Evolutionary conservation across 2,797 vertebrate genomes (phyloP).

Genomic region (Hyperoplus lanceolatus): DNA sequence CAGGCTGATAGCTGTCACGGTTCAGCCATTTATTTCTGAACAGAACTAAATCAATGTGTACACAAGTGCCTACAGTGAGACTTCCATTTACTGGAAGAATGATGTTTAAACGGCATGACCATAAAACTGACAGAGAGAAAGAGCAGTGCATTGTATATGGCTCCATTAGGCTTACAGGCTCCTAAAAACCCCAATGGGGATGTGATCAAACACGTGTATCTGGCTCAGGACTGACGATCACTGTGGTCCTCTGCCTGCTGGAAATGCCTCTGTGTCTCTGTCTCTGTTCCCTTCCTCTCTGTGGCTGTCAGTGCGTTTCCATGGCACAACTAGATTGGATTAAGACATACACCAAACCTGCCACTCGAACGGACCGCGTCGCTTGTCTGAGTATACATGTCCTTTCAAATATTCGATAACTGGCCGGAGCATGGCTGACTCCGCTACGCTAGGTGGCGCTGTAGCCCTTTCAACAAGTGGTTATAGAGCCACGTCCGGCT

Average conservation of each 20-base stretch:
- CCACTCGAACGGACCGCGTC: not conserved
- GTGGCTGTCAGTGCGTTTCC: not conserved
- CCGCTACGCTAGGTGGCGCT: no score
- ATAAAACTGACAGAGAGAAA: slow-evolving; percentile 26
- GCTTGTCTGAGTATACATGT: no score
- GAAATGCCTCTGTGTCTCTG: slow-evolving; percentile 10
- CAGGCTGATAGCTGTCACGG: not conserved
- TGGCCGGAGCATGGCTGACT: no score
- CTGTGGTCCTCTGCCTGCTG: not conserved
- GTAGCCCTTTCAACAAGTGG: no score
- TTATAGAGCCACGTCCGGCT: no score
- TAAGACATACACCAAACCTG: not conserved
- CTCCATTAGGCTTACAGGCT: slow-evolving; percentile 35
- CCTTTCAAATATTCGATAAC: no score
- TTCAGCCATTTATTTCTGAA: not conserved
- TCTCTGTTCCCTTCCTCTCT: not conserved
- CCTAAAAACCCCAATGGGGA: slow-evolving; percentile 35
- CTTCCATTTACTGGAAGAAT: slow-evolving; percentile 20
- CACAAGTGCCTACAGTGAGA: not conserved
- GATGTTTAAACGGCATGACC: slow-evolving; percentile 21
- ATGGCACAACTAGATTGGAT: not conserved
- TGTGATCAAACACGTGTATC: slow-evolving; percentile 21
- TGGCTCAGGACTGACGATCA: slow-evolving; percentile 8
- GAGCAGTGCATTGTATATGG: slow-evolving; percentile 34
- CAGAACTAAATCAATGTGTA: slow-evolving; percentile 3